Conservation (phyloP, 2,113 vertebrate species). For the Gracilinanus agilis region DNA sequence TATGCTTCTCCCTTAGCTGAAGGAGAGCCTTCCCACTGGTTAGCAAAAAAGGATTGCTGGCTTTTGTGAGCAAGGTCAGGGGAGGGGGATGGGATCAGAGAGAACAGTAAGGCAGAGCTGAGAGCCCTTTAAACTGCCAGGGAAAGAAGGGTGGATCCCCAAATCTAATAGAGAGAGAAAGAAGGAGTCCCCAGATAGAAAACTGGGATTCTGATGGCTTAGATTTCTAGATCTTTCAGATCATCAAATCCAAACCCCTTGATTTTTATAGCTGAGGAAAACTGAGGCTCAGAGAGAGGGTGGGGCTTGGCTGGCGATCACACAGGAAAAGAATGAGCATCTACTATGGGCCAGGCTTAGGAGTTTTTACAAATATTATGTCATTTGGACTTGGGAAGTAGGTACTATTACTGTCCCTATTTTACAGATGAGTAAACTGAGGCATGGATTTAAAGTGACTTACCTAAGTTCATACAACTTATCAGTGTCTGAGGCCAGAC, state of each 20-base stretch:
- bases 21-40: conserved; percentile 58
- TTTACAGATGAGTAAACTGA: not conserved
- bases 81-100: conserved; percentile 53
- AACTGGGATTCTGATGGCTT: conserved; percentile 45
- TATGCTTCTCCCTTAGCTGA: conserved; percentile 35
- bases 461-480: not conserved
- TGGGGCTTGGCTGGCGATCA: conserved; percentile 15
- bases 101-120: conserved; percentile 57
- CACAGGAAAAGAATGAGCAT: conserved; percentile 22
- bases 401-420: not conserved
- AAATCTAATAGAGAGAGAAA: not conserved
- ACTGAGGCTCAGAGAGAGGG: not conserved
- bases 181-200: conserved; percentile 37
- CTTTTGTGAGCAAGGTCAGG: conserved; percentile 59
- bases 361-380: not conserved
- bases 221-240: conserved; percentile 37
- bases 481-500: not conserved
- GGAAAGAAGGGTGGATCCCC: not conserved
- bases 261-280: conserved; percentile 37
- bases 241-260: not conserved
- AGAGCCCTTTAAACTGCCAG: not conserved
- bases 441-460: not conserved
- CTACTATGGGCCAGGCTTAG: not conserved
- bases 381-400: not conserved
- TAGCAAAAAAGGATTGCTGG: conserved; percentile 64